A percentile compares a stretch with the other conserved stretches of the same genome.
These are phyloP conservation scores for Epizoanthus stellaris DNA, from an alignment of 92 coral and sea anemone genomes.

Conservation along the genomic window DNA sequence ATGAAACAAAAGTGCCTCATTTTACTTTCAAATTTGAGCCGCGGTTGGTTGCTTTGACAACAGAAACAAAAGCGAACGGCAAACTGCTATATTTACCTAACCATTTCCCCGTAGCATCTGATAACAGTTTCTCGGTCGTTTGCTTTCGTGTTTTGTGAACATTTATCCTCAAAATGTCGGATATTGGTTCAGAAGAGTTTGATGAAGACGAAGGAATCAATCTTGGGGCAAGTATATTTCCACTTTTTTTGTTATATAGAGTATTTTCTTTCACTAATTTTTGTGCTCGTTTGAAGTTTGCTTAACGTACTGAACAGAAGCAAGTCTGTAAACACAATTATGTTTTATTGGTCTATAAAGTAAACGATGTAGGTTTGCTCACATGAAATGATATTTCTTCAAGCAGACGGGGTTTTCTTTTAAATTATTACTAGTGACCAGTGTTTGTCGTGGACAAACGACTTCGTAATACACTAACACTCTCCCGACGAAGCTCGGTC, in stretches of 20 bases:
- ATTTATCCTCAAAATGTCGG: slow-evolving; percentile 73
- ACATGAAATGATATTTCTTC: background rate
- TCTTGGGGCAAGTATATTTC: slow-evolving; percentile 82
- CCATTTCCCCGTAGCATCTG: slow-evolving; percentile 8
- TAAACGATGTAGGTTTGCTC: background rate
- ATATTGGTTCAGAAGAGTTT: slow-evolving; percentile 93
- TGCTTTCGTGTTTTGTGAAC: slow-evolving; percentile 1
- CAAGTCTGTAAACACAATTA: slow-evolving; percentile 21
- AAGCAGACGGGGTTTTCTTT: no score
- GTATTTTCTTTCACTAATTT: background rate
- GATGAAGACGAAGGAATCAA: slow-evolving; percentile 96
- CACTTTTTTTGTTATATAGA: background rate
- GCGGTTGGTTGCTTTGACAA: slow-evolving; percentile 66
- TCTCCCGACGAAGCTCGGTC: no score
- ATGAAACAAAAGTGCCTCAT: slow-evolving; percentile 25
- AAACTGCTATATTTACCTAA: slow-evolving; percentile 17
- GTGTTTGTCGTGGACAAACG: no score
- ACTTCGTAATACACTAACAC: no score
- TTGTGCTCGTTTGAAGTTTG: slow-evolving; percentile 7
- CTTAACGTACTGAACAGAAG: slow-evolving; percentile 12
- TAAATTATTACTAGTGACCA: no score
- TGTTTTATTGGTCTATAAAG: slow-evolving; percentile 28
- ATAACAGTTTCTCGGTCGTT: slow-evolving; percentile 12
- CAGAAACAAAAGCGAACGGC: slow-evolving; percentile 43
- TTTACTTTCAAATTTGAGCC: slow-evolving; percentile 64